These are phyloP conservation scores for Platichthys flesus DNA, from an alignment of 2,113 vertebrate genomes.

Conservation along the genomic window DNA sequence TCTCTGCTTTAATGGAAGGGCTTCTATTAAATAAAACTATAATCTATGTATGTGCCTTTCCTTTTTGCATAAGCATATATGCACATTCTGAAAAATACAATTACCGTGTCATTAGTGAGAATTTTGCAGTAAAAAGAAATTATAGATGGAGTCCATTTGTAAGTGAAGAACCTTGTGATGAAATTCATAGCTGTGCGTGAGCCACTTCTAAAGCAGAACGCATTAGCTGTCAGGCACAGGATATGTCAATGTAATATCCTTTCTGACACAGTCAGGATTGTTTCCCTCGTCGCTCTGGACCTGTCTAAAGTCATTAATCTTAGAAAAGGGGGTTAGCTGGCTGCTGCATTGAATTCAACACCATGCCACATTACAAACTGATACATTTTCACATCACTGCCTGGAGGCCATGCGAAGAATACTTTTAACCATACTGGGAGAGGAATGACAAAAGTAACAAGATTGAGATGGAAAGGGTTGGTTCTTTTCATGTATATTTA, in stretches of 20 bases:
- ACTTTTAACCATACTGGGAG: slow-evolving; percentile 22
- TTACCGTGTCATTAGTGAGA: slow-evolving; percentile 43
- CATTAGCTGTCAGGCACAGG: slow-evolving; percentile 79
- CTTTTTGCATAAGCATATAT: not conserved
- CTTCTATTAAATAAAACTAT: slow-evolving; percentile 37
- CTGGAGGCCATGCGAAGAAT: slow-evolving; percentile 55
- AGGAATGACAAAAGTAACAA: slow-evolving; percentile 32
- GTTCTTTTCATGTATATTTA: slow-evolving; percentile 3
- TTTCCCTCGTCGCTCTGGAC: slow-evolving; percentile 80
- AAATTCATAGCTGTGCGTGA: slow-evolving; percentile 63
- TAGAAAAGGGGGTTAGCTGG: slow-evolving; percentile 63
- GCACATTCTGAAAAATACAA: slow-evolving; percentile 34
- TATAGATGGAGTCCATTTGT: slow-evolving; percentile 47
- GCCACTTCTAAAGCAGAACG: slow-evolving; percentile 76
- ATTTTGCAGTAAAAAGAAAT: slow-evolving; percentile 17
- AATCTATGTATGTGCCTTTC: slow-evolving; percentile 7
- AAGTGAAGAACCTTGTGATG: slow-evolving; percentile 52
- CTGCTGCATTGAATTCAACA: slow-evolving; percentile 72
- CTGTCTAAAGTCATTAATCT: slow-evolving; percentile 84
- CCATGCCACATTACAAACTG: slow-evolving; percentile 75
- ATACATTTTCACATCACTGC: slow-evolving; percentile 74
- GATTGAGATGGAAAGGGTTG: slow-evolving; percentile 22
- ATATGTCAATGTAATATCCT: slow-evolving; percentile 84
- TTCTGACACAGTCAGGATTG: slow-evolving; percentile 82
- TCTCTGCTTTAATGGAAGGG: slow-evolving; percentile 44